A percentile compares a stretch with the other conserved stretches of the same genome.
phyloP scores from a whole-genome alignment of 1,140 invertebrate genomes.

The Drosophila trapezifrons region DNA sequence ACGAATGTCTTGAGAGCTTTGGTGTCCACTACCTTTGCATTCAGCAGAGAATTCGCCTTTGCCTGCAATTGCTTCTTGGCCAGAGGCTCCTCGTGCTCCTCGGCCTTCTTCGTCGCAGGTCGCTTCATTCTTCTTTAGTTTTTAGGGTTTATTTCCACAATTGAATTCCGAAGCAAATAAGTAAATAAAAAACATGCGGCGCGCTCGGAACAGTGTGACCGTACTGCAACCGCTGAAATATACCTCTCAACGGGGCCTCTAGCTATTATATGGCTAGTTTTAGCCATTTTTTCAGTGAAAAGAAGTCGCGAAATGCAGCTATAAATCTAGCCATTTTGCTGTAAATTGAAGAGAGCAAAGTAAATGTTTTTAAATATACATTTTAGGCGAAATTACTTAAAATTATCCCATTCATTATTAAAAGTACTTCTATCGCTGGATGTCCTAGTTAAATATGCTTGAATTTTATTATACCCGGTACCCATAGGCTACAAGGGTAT shows the following conservation, averaged over 20 bases:
- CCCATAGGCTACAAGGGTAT: too few species aligned
- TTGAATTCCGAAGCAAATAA: slow-evolving; percentile 15
- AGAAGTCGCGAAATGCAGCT: not conserved
- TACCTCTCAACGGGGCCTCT: not conserved
- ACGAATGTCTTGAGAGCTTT: slow-evolving; percentile 37
- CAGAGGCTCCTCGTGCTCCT: slow-evolving; percentile 1
- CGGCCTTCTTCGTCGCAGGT: not conserved
- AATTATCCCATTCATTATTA: too few species aligned
- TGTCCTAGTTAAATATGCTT: too few species aligned
- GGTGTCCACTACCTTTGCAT: slow-evolving; percentile 84
- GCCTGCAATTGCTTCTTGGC: slow-evolving; percentile 84
- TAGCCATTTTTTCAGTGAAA: not conserved
- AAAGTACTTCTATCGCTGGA: too few species aligned
- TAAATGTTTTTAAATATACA: too few species aligned
- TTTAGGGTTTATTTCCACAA: not conserved
- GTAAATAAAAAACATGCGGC: slow-evolving; percentile 27
- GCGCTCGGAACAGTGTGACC: slow-evolving; percentile 8
- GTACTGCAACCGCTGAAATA: not conserved
- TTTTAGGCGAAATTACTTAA: too few species aligned
- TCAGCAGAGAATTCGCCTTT: slow-evolving; percentile 88
- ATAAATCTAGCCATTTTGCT: not conserved
- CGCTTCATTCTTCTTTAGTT: slow-evolving; percentile 1
- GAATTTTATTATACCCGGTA: too few species aligned
- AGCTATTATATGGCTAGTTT: not conserved
- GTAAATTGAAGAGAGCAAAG: not conserved